A percentile compares a stretch with the other conserved stretches of the same genome.
Evolutionary conservation across 2,797 vertebrate genomes (phyloP).

Genomic region (Megaceryle alcyon): DNA sequence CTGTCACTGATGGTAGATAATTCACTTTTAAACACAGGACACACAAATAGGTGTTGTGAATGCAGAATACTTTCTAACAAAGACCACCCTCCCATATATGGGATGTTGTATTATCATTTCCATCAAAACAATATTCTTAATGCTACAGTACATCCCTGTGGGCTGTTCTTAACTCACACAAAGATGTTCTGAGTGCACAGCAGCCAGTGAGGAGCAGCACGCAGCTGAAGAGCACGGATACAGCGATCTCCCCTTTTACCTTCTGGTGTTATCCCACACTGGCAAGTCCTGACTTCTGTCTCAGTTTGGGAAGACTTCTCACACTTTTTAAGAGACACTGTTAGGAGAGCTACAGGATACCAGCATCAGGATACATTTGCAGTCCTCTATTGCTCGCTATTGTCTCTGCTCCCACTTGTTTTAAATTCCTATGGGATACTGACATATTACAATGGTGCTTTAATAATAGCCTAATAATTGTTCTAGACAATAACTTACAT

Average conservation of each 20-base stretch:
- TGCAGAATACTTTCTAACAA: background rate
- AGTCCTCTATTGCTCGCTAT: background rate
- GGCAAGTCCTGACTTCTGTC: background rate
- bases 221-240: background rate
- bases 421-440: slow-evolving; percentile 42
- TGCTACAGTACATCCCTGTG: background rate
- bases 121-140: background rate
- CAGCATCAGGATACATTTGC: background rate
- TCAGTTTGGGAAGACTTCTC: background rate
- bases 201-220: background rate
- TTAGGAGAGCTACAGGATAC: background rate
- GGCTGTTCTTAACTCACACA: background rate
- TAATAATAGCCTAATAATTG: slow-evolving; percentile 70
- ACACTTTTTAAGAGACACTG: rapidly evolving
- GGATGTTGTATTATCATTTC: background rate
- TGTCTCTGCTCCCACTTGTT: slow-evolving; percentile 40
- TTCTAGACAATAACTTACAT: slow-evolving; percentile 61
- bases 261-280: background rate
- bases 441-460: slow-evolving; percentile 30
- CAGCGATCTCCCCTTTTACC: background rate
- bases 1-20: background rate
- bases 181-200: rapidly evolving
- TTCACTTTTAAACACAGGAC: background rate
- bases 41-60: background rate
- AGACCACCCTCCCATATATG: background rate